phyloP scores from a whole-genome alignment of 2,113 vertebrate genomes.

The Piliocolobus tephrosceles region DNA sequence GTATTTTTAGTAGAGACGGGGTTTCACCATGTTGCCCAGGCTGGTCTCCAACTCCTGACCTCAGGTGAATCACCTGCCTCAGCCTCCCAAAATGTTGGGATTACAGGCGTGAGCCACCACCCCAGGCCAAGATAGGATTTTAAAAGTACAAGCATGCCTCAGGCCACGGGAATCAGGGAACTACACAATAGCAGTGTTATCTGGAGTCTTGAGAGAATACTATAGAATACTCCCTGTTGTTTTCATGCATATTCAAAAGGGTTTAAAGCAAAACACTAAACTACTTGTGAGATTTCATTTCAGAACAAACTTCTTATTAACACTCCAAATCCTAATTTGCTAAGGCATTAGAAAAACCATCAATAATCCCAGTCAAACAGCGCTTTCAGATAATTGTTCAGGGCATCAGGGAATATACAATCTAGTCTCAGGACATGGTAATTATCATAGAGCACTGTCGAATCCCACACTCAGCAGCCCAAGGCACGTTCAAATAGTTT shows the following conservation, averaged over 20 bases:
- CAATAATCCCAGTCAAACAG: neutral
- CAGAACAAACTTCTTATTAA: neutral
- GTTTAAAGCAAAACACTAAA: neutral
- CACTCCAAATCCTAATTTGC: neutral
- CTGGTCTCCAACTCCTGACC: too few relatives aligned
- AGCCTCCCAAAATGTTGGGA: too few relatives aligned
- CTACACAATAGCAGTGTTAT: neutral
- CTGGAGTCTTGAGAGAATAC: neutral
- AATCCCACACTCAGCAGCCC: neutral
- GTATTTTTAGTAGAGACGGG: too few relatives aligned
- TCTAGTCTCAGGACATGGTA: too few relatives aligned
- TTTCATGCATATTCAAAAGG: neutral
- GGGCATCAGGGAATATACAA: neutral
- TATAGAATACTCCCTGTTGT: neutral
- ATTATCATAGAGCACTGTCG: rapidly evolving
- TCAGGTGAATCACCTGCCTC: too few relatives aligned
- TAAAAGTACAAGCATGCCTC: neutral
- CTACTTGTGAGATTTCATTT: neutral
- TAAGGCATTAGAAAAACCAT: neutral
- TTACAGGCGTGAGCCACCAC: too few relatives aligned
- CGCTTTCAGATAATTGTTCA: neutral
- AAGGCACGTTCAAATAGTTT: neutral
- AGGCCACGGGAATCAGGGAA: neutral
- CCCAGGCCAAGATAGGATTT: neutral
- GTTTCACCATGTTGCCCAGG: too few relatives aligned